These are phyloP conservation scores for Caerostris darwini DNA, from an alignment of 1,140 invertebrate species.

Conservation along the genomic window DNA sequence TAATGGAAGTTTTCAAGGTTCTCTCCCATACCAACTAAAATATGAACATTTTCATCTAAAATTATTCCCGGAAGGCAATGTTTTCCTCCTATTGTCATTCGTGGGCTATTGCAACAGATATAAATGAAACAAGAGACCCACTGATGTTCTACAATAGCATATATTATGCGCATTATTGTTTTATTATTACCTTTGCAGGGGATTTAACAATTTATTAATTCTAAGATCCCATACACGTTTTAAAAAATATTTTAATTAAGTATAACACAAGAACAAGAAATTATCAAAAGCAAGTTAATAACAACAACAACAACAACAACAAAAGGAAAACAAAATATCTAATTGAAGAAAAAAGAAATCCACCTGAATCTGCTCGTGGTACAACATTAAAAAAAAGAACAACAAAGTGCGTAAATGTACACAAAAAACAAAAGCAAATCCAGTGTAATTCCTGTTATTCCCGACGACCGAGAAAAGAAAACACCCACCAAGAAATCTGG, in stretches of 20 bases:
- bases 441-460: constrained; percentile 49
- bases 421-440: not conserved
- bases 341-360: not conserved
- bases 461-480: not conserved
- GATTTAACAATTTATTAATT: no score
- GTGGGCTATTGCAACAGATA: no score
- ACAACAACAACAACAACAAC: not conserved
- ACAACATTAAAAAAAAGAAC: constrained; percentile 18
- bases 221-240: not conserved
- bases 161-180: no score
- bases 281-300: not conserved
- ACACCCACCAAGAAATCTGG: not conserved
- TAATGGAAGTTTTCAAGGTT: no score
- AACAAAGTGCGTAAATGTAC: not conserved
- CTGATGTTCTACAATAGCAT: no score
- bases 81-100: no score
- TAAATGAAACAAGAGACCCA: no score
- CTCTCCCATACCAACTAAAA: no score
- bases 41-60: no score
- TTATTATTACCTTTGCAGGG: no score
- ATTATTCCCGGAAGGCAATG: no score
- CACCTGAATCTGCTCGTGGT: not conserved
- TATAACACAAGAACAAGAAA: not conserved
- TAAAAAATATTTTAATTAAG: not conserved
- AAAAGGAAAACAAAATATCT: not conserved